phyloP scores from a whole-genome alignment of 2,797 vertebrate species.

The Paedocypris micromegethes region DNA sequence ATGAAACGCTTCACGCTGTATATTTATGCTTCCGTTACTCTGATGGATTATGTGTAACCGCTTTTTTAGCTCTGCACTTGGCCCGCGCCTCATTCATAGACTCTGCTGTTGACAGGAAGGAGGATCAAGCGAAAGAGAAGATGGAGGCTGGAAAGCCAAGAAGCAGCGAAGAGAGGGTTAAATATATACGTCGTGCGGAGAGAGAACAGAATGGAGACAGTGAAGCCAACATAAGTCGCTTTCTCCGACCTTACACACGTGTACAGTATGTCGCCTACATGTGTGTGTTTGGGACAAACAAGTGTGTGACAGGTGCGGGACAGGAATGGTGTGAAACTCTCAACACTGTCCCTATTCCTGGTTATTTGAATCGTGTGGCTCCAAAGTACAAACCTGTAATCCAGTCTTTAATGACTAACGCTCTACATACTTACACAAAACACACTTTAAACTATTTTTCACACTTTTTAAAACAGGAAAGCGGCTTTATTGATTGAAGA shows the following conservation, averaged over 20 bases:
- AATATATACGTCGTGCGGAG: conserved; percentile 29
- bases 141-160: conserved; percentile 40
- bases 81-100: conserved; percentile 43
- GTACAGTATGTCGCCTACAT: conserved; percentile 11
- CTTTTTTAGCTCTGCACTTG: conserved; percentile 57
- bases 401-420: conserved; percentile 22
- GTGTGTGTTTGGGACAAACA: conserved; percentile 37
- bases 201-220: not conserved
- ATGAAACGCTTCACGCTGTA: conserved; percentile 51
- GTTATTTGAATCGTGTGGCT: conserved; percentile 49
- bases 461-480: too few species aligned
- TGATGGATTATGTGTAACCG: conserved; percentile 26
- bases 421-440: conserved; percentile 14
- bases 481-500: too few species aligned
- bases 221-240: not conserved
- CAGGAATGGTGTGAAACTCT: conserved; percentile 68
- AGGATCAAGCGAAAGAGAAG: conserved; percentile 49
- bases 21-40: conserved; percentile 66
- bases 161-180: conserved; percentile 29
- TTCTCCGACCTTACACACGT: conserved; percentile 4
- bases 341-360: conserved; percentile 64
- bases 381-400: conserved; percentile 38
- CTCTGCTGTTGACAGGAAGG: conserved; percentile 57
- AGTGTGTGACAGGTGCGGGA: conserved; percentile 63
- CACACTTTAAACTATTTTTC: too few species aligned